Evolutionary conservation across 2,797 vertebrate genomes (phyloP).

Genomic region (Chiroxiphia lanceolata): DNA sequence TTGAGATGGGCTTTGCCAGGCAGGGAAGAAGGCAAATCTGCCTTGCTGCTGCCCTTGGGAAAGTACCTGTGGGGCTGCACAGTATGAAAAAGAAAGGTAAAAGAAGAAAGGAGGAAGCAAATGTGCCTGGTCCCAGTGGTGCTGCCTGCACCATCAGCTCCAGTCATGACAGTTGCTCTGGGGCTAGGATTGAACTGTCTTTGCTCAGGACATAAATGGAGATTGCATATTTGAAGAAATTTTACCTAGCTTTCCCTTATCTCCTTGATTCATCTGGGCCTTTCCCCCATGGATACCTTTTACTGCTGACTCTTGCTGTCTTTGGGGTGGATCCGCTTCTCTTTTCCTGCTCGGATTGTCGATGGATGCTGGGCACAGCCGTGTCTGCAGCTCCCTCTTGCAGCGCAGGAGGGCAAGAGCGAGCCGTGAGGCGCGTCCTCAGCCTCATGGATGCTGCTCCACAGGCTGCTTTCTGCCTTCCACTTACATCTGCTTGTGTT

Average conservation of each 20-base stretch:
- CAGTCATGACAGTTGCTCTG: rapidly evolving
- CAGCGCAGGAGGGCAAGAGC: slow-evolving; percentile 59
- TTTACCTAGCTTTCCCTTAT: background rate
- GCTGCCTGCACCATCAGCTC: background rate
- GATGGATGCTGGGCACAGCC: background rate
- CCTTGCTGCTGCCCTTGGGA: background rate
- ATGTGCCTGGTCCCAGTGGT: rapidly evolving
- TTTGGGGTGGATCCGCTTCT: background rate
- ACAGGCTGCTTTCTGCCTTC: background rate
- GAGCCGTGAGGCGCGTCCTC: background rate
- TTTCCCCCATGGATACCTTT: background rate
- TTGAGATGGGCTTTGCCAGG: background rate
- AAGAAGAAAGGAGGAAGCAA: background rate
- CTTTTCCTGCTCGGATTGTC: background rate
- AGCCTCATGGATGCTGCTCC: background rate
- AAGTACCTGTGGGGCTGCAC: background rate
- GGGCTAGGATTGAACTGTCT: background rate
- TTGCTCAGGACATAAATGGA: background rate
- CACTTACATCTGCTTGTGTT: background rate
- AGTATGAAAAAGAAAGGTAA: background rate
- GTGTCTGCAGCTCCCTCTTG: slow-evolving; percentile 25
- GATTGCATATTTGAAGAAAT: background rate
- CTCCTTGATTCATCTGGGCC: background rate
- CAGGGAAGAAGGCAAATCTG: background rate
- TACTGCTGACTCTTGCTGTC: background rate